Conservation (phyloP, 2,113 vertebrate species). For the Pongo abelii region DNA sequence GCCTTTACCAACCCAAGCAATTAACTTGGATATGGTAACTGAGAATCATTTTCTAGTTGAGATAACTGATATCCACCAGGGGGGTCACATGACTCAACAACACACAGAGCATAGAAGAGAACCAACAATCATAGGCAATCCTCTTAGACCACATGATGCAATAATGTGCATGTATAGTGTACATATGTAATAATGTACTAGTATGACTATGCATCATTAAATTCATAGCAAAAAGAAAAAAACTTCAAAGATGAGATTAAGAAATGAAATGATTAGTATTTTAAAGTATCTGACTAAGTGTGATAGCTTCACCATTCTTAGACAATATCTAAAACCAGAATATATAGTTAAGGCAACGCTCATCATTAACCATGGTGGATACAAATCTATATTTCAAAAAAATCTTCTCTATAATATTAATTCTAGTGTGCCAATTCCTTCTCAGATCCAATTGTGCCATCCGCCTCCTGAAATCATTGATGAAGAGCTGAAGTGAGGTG, state of each 20-base stretch:
- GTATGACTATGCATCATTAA: not conserved
- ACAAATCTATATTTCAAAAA: not conserved
- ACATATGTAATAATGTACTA: not conserved
- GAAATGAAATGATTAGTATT: not conserved
- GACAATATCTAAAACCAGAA: not conserved
- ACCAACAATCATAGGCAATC: not conserved
- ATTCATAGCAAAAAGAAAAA: not conserved
- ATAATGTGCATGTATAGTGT: not conserved
- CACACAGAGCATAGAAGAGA: not conserved
- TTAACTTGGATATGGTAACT: conserved; percentile 49
- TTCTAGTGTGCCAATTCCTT: not conserved
- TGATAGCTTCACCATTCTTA: not conserved
- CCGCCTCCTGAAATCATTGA: not conserved
- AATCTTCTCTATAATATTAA: not conserved
- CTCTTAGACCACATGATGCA: not conserved
- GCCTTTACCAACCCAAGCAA: conserved; percentile 47
- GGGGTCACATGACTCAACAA: not conserved
- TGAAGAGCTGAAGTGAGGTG: not conserved
- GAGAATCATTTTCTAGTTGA: conserved; percentile 23
- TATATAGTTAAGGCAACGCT: not conserved
- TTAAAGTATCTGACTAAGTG: not conserved
- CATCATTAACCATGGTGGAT: not conserved
- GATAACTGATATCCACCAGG: not conserved
- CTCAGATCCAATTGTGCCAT: not conserved
- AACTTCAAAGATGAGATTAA: not conserved